Conservation (phyloP, 2,113 vertebrate species). For the Hemicordylus capensis region DNA sequence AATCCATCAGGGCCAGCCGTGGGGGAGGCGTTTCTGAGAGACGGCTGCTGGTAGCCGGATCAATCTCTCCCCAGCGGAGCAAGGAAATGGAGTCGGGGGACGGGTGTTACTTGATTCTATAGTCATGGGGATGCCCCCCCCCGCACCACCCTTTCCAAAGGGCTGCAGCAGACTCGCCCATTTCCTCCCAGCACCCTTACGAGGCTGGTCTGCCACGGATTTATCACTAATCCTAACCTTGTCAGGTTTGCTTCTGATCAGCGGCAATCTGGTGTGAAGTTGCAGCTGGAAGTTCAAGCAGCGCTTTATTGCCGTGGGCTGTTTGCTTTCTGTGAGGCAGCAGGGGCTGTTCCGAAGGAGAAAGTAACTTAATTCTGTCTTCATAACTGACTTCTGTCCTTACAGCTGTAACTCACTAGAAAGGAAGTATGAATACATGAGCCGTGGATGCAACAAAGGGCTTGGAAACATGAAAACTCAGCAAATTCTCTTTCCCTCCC, state of each 20-base stretch:
- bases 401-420: neutral
- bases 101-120: rapidly evolving
- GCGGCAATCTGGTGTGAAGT: neutral
- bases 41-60: constrained; percentile 47
- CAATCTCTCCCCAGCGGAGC: neutral
- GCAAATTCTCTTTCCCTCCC: neutral
- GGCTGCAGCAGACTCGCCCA: neutral
- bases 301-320: neutral
- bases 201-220: neutral
- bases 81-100: neutral
- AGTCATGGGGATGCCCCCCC: rapidly evolving
- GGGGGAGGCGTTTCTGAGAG: constrained; percentile 48
- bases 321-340: neutral
- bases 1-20: constrained; percentile 67
- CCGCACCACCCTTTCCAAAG: neutral
- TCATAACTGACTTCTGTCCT: no score
- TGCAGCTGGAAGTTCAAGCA: no score
- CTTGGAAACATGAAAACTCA: neutral
- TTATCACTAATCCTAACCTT: neutral
- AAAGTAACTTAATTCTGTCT: neutral
- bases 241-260: no score
- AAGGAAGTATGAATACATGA: neutral
- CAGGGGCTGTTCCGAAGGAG: neutral
- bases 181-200: neutral
- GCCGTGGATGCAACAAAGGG: neutral